Conservation (phyloP, 1,140 invertebrate species). For the Rhagoletis pomonella region DNA sequence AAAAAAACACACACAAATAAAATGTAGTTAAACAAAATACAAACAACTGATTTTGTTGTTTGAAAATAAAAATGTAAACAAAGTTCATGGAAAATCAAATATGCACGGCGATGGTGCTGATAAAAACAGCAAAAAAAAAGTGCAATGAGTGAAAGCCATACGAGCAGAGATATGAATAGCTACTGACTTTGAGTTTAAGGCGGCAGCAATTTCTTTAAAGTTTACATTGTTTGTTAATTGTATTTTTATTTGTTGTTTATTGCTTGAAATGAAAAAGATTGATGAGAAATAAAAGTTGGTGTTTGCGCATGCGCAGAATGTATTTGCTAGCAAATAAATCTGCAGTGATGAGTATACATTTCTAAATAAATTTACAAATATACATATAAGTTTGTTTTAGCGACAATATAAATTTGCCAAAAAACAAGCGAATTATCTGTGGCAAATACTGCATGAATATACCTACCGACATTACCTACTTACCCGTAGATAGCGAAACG, state of each 20-base stretch:
- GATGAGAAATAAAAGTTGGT: no score
- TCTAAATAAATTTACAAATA: no score
- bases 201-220: not conserved
- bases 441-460: no score
- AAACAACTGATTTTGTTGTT: not conserved
- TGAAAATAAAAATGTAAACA: not conserved
- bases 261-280: not conserved
- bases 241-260: not conserved
- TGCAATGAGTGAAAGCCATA: slow-evolving; percentile 5
- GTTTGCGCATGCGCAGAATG: no score
- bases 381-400: no score
- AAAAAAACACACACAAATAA: not conserved
- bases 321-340: no score
- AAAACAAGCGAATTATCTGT: no score
- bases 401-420: no score
- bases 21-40: not conserved
- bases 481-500: no score
- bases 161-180: not conserved
- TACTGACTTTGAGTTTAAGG: not conserved
- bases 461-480: no score
- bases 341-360: no score
- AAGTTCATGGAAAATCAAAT: not conserved
- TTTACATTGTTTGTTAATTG: not conserved
- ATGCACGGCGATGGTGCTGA: not conserved
- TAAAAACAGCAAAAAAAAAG: not conserved